Evolutionary conservation across 2,888 invertebrate species (phyloP), one percentile per base, ranked within the genome.

Genomic region (Pheosia gnoma): DNA sequence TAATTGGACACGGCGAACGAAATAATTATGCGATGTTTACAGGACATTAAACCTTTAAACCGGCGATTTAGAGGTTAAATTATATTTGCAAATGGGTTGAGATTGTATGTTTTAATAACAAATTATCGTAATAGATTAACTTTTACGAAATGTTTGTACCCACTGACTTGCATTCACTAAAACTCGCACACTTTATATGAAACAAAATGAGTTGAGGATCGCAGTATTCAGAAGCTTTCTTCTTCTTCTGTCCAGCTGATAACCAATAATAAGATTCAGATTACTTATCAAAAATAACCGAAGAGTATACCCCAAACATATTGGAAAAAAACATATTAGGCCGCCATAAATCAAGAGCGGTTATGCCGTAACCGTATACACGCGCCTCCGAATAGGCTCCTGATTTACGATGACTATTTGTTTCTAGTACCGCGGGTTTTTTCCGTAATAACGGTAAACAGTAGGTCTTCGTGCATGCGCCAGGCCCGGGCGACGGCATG

Each of bases 1-100:
- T 87, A 84, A 86, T 85, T 83, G 80, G 80, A 69, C 77, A 75
- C 72, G 72, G 71, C 63, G 68, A 74, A 63, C 69, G 63, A 70
- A 69, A 69, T 63, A 65, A 72, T 73, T 71, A 77, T 73, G 74
- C 66, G 70, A 69, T 63, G 66, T 69, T 65, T 65, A 67, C 68
- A 63, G 71, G 67, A 64, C 66, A 71, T 71, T 71, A 74, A 68
- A 63, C 66, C 71, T 68, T 71, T 72, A 73, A 70, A 59, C 25
- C 37, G 13, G 56, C 39, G 57, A n/a, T 47, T 60, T 68, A 59
- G 68, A 13, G 25, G 51, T 47, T 51, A 13, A 51, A 51, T 51
- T 25, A 7, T 51, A 51, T 51, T 51, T 51, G 51, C 4, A 25
- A 51, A 51, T 51, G 25, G 51, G 25, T 25, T 9, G 51, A 13